Conservation (phyloP, 1,140 invertebrate species). For the Thaumatotibia leucotreta region DNA sequence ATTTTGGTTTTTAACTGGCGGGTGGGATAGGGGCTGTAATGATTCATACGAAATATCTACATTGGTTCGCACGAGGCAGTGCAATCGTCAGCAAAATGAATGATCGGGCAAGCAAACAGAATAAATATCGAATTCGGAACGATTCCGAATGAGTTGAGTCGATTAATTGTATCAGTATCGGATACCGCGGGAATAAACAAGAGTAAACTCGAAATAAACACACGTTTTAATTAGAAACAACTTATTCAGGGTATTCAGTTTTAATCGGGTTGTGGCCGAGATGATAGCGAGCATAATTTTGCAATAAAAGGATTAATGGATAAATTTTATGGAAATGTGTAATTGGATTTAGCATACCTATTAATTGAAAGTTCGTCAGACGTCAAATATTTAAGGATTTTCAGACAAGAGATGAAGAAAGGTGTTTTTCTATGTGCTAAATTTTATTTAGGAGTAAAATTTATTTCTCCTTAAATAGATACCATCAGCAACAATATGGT, state of each 20-base stretch:
- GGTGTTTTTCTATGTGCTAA: too few species aligned
- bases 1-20: too few species aligned
- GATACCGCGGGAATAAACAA: neutral
- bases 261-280: neutral
- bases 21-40: too few species aligned
- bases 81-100: neutral
- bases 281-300: neutral
- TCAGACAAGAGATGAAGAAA: too few species aligned
- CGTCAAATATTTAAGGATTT: too few species aligned
- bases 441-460: too few species aligned
- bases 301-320: neutral
- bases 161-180: conserved; percentile 10
- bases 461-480: too few species aligned
- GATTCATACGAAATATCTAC: too few species aligned
- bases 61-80: too few species aligned
- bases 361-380: neutral
- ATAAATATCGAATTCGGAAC: neutral
- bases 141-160: conserved; percentile 7
- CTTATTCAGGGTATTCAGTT: neutral
- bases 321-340: neutral
- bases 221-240: neutral
- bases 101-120: neutral
- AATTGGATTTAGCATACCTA: neutral
- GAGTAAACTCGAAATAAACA: neutral
- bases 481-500: too few species aligned